Evolutionary conservation across 1,140 invertebrate species (phyloP), one percentile per base, ranked within the genome.

Genomic region (Hycleus cichorii): DNA sequence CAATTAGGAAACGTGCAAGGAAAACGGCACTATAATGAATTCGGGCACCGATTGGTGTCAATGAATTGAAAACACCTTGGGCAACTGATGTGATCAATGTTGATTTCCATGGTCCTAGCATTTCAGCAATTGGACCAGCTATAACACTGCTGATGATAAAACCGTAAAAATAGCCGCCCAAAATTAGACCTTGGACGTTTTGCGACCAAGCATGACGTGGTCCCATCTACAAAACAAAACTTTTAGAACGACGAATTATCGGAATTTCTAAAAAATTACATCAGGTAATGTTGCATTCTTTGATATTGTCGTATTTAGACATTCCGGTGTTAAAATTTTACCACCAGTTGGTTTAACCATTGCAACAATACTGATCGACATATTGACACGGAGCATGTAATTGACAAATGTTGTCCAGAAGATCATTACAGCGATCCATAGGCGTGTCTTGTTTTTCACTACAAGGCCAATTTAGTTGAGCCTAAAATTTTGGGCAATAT

Each of bases 101-200:
- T 4, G 9, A 7, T 4, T 42, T 42, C 9, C 11, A 42, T 42
- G 68, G 73, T 9, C 76, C 75, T 27, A 75, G 63, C 44, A 72
- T 73, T 49, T 65, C 64, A n/a, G 60, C 55, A 7, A 65, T 25
- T 7, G 55, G 43, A 42, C 64, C 64, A n/a, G 57, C 64, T 3
- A 54, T 54, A 25, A 60, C 49, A 5, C 39, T 57, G 10, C 52
- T 59, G 11, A 59, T 47, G n/a, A 65, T 58, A 48, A 61, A 69
- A 12, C 81, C 86, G 72, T 80, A 85, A 67, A 85, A 86, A 64
- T 86, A 87, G 3, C 79, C 77, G 1, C 81, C 76, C 24, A 87
- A 59, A n/a, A 87, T 72, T 0, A 81, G 55, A 0, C 83, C 83
- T 75, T 86, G 83, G 47, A 81, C 70, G 45, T 72, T 70, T 57